A percentile compares a stretch with the other conserved stretches of the same genome.
Evolutionary conservation across 2,888 invertebrate species (phyloP).

Genomic region (Malachius bipustulatus): DNA sequence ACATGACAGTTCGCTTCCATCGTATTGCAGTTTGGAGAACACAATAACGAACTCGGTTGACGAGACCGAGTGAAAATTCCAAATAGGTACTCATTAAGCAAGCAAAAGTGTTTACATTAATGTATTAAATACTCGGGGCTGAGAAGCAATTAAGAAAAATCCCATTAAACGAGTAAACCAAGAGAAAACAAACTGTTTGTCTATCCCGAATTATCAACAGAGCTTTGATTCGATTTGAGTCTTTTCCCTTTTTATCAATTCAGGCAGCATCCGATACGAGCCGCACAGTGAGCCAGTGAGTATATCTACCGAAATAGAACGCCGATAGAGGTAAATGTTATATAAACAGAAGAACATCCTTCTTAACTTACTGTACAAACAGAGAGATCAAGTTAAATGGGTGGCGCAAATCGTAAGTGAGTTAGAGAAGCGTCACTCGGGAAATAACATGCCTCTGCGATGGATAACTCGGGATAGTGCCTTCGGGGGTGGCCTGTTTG

Average conservation of each 20-base stretch:
- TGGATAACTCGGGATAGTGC: background rate
- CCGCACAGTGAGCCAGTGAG: too few relatives aligned
- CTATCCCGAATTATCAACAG: too few relatives aligned
- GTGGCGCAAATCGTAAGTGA: constrained; percentile 2
- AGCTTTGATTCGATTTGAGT: too few relatives aligned
- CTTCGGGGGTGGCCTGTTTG: background rate
- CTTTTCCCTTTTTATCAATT: constrained; percentile 1
- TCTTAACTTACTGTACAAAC: constrained; percentile 36
- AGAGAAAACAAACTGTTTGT: too few relatives aligned
- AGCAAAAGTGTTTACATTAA: too few relatives aligned
- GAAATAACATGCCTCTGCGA: constrained; percentile 2
- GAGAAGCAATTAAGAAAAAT: too few relatives aligned
- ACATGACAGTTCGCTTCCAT: constrained; percentile 2
- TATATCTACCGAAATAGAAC: background rate
- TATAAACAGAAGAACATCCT: constrained; percentile 33
- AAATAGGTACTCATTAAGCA: too few relatives aligned
- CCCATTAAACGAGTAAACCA: too few relatives aligned
- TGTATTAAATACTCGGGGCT: too few relatives aligned
- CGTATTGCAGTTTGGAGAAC: constrained; percentile 11
- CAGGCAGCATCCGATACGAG: background rate
- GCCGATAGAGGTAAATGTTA: constrained; percentile 25
- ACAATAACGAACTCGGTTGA: too few relatives aligned
- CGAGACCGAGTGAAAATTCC: too few relatives aligned
- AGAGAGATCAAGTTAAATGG: constrained; percentile 31
- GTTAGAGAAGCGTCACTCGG: constrained; percentile 7